Conservation (phyloP, 2,113 vertebrate species). For the Corythornis cristatus region DNA sequence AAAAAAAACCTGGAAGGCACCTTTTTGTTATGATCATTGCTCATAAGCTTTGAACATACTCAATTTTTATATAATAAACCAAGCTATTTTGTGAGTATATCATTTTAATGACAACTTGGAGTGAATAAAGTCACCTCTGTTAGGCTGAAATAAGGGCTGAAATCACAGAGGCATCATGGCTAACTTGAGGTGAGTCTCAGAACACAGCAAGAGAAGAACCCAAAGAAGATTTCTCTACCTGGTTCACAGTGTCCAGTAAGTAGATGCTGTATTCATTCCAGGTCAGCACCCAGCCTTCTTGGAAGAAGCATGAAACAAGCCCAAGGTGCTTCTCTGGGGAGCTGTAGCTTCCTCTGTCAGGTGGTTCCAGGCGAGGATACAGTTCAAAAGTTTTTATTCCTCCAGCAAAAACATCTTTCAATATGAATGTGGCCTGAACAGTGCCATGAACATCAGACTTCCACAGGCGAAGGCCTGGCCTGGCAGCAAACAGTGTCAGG, state of each 20-base stretch:
- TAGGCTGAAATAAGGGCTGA: background rate
- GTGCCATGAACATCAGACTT: constrained; percentile 86
- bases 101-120: background rate
- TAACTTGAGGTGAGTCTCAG: background rate
- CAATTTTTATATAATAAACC: background rate
- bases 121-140: background rate
- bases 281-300: constrained; percentile 92
- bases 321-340: constrained; percentile 88
- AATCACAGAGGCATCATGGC: background rate
- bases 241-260: constrained; percentile 88
- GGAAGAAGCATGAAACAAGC: constrained; percentile 87
- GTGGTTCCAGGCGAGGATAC: constrained; percentile 82
- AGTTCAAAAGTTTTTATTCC: constrained; percentile 88
- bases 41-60: background rate
- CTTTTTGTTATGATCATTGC: background rate
- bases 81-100: background rate
- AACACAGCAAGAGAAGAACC: background rate
- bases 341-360: constrained; percentile 71
- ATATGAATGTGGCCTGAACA: constrained; percentile 89
- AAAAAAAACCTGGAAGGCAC: background rate
- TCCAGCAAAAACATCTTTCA: constrained; percentile 85
- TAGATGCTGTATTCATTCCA: constrained; percentile 98
- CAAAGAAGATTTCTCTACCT: constrained; percentile 69
- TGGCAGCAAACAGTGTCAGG: constrained; percentile 87
- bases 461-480: constrained; percentile 95